Evolutionary conservation across 2,888 invertebrate genomes (phyloP), one percentile per base, ranked within the genome.

Genomic region (Slavum lentiscoides): DNA sequence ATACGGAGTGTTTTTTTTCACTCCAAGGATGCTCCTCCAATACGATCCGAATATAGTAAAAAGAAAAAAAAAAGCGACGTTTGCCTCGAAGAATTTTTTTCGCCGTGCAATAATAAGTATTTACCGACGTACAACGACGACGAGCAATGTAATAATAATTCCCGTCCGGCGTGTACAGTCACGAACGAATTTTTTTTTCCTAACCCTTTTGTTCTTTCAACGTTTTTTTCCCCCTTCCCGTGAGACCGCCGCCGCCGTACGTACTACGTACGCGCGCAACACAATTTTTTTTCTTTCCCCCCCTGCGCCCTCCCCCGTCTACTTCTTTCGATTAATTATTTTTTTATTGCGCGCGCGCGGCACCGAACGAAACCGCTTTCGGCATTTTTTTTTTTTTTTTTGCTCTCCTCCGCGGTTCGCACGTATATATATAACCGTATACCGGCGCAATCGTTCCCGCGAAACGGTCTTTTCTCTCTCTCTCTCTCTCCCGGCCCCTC

Each of bases 161-260:
- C 80, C 61, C 72, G 9, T n/a, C 64, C 61, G 23, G 39, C 80
- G 64, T 70, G 70, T n/a, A 55, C 43, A 72, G 80, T 80, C 80
- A 80, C 80, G 80, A 64, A 80, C 80, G 39, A 64, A 74, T 80
- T 77, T 72, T 68, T 69, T 70, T 39, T 53, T 62, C 21, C 4
- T 53, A 70, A 77, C 64, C 70, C 80, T 80, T 75, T 80, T 80
- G 72, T 80, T 80, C 72, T 69, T 49, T 61, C 61, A 61, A 76
- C 70, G 70, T 68, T 70, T 61, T 69, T 37, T 70, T 62, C 77
- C 61, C 53, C 70, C 62, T 37, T 70, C 69, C 77, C 61, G 62
- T 64, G 62, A 58, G 58, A 58, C 21, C 66, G 37, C 66, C 21
- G 11, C 43, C 43, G 3, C 43, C 43, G n/a, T n/a, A n/a, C n/a